These are phyloP conservation scores for Mormyrops attenuatus DNA, from an alignment of 2,797 vertebrate species.

Conservation along the genomic window DNA sequence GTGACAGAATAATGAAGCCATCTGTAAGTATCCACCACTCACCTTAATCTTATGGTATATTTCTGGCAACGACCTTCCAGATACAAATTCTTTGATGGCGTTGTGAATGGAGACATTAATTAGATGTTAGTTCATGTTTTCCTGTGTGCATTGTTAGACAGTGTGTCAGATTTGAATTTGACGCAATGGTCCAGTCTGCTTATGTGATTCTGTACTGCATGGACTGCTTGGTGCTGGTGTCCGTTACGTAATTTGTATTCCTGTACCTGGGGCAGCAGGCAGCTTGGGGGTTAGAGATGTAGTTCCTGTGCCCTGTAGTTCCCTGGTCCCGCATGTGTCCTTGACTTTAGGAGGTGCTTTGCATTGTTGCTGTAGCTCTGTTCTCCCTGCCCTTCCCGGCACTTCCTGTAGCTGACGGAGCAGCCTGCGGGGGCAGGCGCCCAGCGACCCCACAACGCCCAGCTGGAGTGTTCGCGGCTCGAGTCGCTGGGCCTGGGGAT, in stretches of 20 bases:
- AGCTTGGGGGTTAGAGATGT: neutral
- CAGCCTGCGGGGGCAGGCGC: constrained; percentile 67
- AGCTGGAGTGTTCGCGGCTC: constrained; percentile 80
- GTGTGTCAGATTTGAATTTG: neutral
- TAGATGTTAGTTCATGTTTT: neutral
- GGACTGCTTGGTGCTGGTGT: neutral
- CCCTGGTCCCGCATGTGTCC: neutral
- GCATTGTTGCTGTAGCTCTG: neutral
- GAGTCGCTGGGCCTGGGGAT: constrained; percentile 78
- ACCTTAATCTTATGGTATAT: neutral
- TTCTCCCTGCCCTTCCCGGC: neutral
- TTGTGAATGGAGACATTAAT: neutral
- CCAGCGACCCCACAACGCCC: constrained; percentile 77
- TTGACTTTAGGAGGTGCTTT: neutral
- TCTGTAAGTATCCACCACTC: neutral
- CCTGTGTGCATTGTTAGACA: neutral
- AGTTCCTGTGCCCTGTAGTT: neutral
- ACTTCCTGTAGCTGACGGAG: constrained; percentile 72
- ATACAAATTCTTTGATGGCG: neutral
- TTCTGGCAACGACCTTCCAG: neutral
- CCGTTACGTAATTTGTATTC: neutral
- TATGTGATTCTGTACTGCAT: neutral
- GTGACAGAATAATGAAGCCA: neutral
- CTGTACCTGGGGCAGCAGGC: neutral
- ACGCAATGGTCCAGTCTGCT: neutral